Evolutionary conservation across 2,113 vertebrate genomes (phyloP).

Genomic region (Epinephelus fuscoguttatus): DNA sequence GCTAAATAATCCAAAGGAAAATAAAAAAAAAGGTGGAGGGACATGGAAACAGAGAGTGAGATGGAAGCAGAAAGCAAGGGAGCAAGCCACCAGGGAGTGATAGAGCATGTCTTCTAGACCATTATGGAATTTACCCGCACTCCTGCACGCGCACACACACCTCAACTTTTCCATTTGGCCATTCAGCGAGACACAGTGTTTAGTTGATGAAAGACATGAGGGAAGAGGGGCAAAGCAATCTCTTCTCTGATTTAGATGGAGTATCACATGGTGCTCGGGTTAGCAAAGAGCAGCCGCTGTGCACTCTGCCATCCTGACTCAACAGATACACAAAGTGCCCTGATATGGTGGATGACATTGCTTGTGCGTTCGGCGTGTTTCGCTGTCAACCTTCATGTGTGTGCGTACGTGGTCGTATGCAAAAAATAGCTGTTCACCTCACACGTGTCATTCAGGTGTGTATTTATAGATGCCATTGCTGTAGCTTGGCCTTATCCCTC

Average conservation of each 20-base stretch:
- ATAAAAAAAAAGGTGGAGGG: slow-evolving; percentile 5
- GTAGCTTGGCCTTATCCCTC: slow-evolving; percentile 65
- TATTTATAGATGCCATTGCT: slow-evolving; percentile 80
- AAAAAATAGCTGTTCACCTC: slow-evolving; percentile 72
- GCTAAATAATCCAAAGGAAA: slow-evolving; percentile 14
- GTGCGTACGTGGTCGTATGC: slow-evolving; percentile 20
- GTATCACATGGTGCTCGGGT: slow-evolving; percentile 44
- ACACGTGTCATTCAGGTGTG: slow-evolving; percentile 67
- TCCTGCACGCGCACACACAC: background rate
- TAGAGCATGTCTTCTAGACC: slow-evolving; percentile 25
- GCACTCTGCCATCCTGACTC: slow-evolving; percentile 40
- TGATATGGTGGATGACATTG: slow-evolving; percentile 59
- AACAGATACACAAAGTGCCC: slow-evolving; percentile 54
- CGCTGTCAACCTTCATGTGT: slow-evolving; percentile 19
- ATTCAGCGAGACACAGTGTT: slow-evolving; percentile 23
- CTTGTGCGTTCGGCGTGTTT: slow-evolving; percentile 23
- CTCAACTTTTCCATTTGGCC: slow-evolving; percentile 45
- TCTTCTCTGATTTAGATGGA: slow-evolving; percentile 60
- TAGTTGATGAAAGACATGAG: slow-evolving; percentile 51
- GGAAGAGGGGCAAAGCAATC: slow-evolving; percentile 44
- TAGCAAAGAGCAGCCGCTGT: slow-evolving; percentile 31
- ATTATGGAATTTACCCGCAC: slow-evolving; percentile 3
- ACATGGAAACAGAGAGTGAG: slow-evolving; percentile 16
- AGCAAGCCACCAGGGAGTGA: slow-evolving; percentile 26
- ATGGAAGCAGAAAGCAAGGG: slow-evolving; percentile 11